Conservation (phyloP, 2,888 invertebrate species). For the Agriopis aurantiaria region DNA sequence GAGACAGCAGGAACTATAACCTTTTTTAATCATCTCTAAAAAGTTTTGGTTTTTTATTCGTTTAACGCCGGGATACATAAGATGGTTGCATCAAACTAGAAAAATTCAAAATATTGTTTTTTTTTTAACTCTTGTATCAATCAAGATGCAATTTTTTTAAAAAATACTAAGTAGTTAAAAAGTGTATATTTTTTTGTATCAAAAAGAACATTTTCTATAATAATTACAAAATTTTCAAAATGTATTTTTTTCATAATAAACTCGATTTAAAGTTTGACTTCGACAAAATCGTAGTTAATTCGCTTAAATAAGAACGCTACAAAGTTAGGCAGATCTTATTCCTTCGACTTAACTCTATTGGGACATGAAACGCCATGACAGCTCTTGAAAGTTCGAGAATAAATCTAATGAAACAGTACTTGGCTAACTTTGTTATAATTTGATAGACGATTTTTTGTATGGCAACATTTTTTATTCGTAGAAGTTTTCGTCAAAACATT, state of each 20-base stretch:
- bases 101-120: too few relatives aligned
- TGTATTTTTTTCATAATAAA: not conserved
- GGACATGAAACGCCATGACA: constrained; percentile 45
- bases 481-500: not conserved
- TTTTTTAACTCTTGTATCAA: too few relatives aligned
- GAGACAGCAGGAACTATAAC: too few relatives aligned
- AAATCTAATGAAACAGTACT: constrained; percentile 49
- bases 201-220: too few relatives aligned
- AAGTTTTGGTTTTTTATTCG: too few relatives aligned
- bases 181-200: too few relatives aligned
- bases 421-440: constrained; percentile 29
- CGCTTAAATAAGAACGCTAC: constrained; percentile 50
- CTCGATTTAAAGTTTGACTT: constrained; percentile 19
- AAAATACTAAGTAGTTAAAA: too few relatives aligned
- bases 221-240: not conserved
- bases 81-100: too few relatives aligned
- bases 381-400: constrained; percentile 42
- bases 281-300: constrained; percentile 44
- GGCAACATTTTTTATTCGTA: constrained; percentile 10
- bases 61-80: too few relatives aligned
- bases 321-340: constrained; percentile 49
- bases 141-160: too few relatives aligned
- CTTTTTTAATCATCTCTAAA: too few relatives aligned
- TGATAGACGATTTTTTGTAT: constrained; percentile 22
- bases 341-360: constrained; percentile 50